A percentile compares a stretch with the other conserved stretches of the same genome.
These are phyloP conservation scores for Cavia porcellus DNA, from an alignment of 2,113 vertebrate genomes.

Conservation along the genomic window DNA sequence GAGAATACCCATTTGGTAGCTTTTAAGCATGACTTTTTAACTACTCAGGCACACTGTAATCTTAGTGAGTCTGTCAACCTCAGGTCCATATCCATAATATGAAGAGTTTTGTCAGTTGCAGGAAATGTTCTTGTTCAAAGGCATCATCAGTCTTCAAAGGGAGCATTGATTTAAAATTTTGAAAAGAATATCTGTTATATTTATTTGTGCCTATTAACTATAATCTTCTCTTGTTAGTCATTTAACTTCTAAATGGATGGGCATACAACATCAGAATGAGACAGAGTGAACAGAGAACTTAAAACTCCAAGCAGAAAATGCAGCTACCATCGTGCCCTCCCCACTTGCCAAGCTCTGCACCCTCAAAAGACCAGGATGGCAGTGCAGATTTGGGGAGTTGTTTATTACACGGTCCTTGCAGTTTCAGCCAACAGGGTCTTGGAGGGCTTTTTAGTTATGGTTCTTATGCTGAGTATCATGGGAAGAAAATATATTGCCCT, in stretches of 20 bases:
- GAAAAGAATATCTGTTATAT: background rate
- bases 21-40: background rate
- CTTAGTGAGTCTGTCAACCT: background rate
- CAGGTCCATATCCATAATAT: background rate
- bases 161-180: background rate
- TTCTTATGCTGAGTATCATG: background rate
- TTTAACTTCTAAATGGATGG: background rate
- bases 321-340: fast-evolving
- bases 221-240: background rate
- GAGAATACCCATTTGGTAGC: background rate
- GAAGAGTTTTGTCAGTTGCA: background rate
- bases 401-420: fast-evolving
- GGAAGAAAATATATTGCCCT: background rate
- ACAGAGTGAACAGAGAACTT: background rate
- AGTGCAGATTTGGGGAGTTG: fast-evolving
- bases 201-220: background rate
- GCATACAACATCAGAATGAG: fast-evolving
- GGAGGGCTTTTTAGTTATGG: fast-evolving
- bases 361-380: background rate
- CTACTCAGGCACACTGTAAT: background rate
- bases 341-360: no score
- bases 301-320: background rate
- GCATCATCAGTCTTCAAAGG: background rate
- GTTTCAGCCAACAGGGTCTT: background rate
- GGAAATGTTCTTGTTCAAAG: background rate